Conservation (phyloP, 2,797 vertebrate species). For the Silurus aristotelis region DNA sequence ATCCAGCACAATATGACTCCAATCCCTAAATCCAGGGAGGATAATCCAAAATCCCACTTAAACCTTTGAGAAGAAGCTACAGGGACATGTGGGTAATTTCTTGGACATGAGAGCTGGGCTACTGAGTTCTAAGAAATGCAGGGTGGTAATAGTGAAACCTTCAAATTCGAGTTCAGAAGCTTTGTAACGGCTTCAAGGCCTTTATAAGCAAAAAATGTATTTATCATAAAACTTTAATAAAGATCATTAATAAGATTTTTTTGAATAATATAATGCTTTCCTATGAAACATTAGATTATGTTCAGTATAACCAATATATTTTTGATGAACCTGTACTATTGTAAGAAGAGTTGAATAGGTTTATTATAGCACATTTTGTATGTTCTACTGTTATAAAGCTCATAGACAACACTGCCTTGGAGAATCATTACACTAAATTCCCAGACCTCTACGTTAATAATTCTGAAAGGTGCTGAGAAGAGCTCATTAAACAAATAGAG, state of each 20-base stretch:
- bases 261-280: background rate
- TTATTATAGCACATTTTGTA: background rate
- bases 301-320: background rate
- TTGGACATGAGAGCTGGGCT: conserved; percentile 24
- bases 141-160: background rate
- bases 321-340: background rate
- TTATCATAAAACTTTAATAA: background rate
- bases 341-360: background rate
- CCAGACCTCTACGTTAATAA: conserved; percentile 49
- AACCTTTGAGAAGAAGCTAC: conserved; percentile 33
- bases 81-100: conserved; percentile 39
- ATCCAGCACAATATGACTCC: conserved; percentile 57
- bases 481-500: conserved; percentile 48
- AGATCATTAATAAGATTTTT: background rate
- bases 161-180: background rate
- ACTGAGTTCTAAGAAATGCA: conserved; percentile 16
- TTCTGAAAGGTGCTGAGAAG: conserved; percentile 18
- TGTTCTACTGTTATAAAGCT: background rate
- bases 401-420: conserved; percentile 18
- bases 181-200: background rate
- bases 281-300: background rate
- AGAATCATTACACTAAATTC: conserved; percentile 41
- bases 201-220: background rate
- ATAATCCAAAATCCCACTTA: conserved; percentile 62
- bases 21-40: conserved; percentile 57